These are phyloP conservation scores for Pelodiscus sinensis DNA, from an alignment of 2,113 vertebrate genomes.

Conservation along the genomic window DNA sequence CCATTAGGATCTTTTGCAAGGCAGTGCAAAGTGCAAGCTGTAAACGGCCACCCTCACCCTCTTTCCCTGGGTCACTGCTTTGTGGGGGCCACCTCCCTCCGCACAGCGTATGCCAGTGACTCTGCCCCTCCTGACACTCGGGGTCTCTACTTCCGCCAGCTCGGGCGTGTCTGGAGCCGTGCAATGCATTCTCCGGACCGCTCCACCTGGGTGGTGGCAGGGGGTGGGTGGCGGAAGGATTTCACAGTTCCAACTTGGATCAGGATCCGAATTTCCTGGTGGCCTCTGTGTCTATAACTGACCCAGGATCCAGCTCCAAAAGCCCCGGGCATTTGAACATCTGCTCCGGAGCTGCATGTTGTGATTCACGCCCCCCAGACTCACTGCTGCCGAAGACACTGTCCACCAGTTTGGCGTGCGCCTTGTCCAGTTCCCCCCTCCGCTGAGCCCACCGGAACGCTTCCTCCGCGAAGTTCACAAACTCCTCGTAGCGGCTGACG, in stretches of 20 bases:
- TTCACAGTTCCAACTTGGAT: background rate
- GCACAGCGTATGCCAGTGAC: background rate
- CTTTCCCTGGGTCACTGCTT: background rate
- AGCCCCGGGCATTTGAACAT: background rate
- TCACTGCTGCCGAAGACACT: slow-evolving; percentile 65
- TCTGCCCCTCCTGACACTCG: background rate
- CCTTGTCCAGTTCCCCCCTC: slow-evolving; percentile 55
- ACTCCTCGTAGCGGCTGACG: slow-evolving; percentile 45
- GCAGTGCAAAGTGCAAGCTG: background rate
- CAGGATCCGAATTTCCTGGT: background rate
- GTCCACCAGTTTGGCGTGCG: slow-evolving; percentile 32
- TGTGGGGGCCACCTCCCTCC: background rate
- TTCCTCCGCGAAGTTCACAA: slow-evolving; percentile 33
- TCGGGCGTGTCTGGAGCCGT: background rate
- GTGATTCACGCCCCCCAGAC: background rate
- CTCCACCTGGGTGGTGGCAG: background rate
- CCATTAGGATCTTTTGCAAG: background rate
- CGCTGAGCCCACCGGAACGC: slow-evolving; percentile 1
- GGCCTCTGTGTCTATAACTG: background rate
- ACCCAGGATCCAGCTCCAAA: background rate
- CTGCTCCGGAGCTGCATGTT: background rate
- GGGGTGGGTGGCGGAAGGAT: background rate
- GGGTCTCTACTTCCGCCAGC: background rate
- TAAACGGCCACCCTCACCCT: background rate
- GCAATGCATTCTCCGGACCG: background rate